Conservation (phyloP, 2,113 vertebrate species). For the Addax nasomaculatus region DNA sequence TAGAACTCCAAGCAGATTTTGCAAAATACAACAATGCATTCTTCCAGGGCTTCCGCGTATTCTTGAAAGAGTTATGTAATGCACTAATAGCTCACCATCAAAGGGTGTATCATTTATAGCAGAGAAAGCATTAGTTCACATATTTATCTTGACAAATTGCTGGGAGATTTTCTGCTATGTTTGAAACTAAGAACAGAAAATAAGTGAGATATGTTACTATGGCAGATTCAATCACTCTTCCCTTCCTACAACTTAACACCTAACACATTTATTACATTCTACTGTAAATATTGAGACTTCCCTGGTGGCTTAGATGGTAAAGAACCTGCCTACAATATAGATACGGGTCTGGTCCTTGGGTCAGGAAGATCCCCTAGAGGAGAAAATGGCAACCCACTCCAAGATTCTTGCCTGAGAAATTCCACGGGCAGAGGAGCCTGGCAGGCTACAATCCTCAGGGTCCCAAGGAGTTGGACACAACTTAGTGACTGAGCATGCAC, state of each 20-base stretch:
- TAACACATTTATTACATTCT: neutral
- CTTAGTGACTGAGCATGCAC: neutral
- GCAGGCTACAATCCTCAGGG: neutral
- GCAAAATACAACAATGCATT: no score
- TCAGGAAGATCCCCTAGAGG: neutral
- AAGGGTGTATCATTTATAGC: neutral
- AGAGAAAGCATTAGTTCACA: neutral
- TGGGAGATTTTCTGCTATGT: neutral
- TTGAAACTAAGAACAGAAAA: neutral
- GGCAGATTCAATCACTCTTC: neutral
- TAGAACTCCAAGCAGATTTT: neutral
- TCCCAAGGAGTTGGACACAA: neutral
- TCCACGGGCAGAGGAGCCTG: neutral
- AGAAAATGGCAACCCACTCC: neutral
- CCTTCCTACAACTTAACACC: neutral
- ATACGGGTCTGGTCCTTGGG: neutral
- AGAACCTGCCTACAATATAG: neutral
- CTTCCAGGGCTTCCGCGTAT: neutral
- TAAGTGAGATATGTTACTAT: neutral
- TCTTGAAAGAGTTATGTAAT: neutral
- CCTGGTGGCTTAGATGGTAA: neutral
- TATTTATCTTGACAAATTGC: neutral
- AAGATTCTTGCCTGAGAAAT: neutral
- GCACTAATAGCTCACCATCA: neutral
- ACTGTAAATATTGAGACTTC: neutral